A percentile compares a stretch with the other conserved stretches of the same genome.
These are phyloP conservation scores for Nyleta sp. DNA, from an alignment of 2,888 invertebrate species.

Conservation along the genomic window DNA sequence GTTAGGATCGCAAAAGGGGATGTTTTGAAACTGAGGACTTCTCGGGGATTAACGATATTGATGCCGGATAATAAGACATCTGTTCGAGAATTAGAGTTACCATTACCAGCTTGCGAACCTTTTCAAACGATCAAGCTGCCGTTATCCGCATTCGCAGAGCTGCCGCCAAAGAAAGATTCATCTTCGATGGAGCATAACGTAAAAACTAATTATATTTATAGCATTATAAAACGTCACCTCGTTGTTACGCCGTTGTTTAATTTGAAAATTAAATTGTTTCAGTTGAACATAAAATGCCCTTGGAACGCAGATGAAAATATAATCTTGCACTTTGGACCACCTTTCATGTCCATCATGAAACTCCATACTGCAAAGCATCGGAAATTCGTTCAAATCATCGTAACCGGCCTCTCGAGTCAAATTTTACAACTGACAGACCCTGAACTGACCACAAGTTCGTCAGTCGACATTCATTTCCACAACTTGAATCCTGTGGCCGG, in stretches of 20 bases:
- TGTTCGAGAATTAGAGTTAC: slow-evolving; percentile 75
- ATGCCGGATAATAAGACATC: slow-evolving; percentile 78
- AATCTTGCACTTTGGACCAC: slow-evolving; percentile 91
- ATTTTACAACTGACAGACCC: slow-evolving; percentile 81
- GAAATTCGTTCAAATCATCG: slow-evolving; percentile 92
- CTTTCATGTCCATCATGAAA: slow-evolving; percentile 91
- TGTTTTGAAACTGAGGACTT: slow-evolving; percentile 86
- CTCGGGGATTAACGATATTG: slow-evolving; percentile 87
- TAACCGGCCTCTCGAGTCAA: slow-evolving; percentile 84
- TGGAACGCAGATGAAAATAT: slow-evolving; percentile 90
- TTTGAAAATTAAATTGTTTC: slow-evolving; percentile 49
- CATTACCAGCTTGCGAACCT: slow-evolving; percentile 83
- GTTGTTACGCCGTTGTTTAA: too few species aligned
- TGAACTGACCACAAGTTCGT: slow-evolving; percentile 84
- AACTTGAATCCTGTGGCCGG: slow-evolving; percentile 87
- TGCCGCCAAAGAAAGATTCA: slow-evolving; percentile 88
- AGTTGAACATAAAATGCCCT: slow-evolving; percentile 90
- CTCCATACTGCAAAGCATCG: slow-evolving; percentile 92
- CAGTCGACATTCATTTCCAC: slow-evolving; percentile 85
- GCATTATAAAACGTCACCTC: too few species aligned
- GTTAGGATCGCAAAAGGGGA: slow-evolving; percentile 87
- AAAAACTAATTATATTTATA: not conserved
- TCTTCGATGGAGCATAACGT: slow-evolving; percentile 90
- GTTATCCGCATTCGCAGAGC: slow-evolving; percentile 88
- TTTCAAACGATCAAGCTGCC: slow-evolving; percentile 86